Base-by-base conservation (phyloP, 1,140 invertebrate species). In the Sycophaga agraensis region DNA sequence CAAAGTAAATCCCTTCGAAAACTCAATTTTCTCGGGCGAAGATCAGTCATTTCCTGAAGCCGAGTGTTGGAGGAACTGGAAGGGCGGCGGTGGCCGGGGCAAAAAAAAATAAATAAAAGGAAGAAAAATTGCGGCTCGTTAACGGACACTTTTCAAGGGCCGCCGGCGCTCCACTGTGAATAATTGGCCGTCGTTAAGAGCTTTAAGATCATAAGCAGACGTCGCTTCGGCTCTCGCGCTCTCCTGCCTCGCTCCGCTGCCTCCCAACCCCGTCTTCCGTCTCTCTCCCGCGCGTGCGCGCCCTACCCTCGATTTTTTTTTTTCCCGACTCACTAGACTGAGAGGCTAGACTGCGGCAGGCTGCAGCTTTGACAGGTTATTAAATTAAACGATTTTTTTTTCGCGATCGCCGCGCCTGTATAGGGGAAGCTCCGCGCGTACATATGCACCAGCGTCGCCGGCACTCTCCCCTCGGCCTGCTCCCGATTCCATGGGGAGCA, bases 311-410 rank as follows among this genome's bases (percentile, higher is more conserved):
- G 39, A 1, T 49, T 53, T 42, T 59, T 4, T 45, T 16, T n/a
- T 59, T 37, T 60, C 48, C 28, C 55, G 28, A 62, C 40, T 37
- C 31, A 37, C 19, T 43, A 34, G 24, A 24, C 37, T n/a, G 50
- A 19, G 43, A 54, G 53, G 28, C 24, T 56, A 39, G 43, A n/a
- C n/a, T n/a, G n/a, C n/a, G n/a, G 28, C 28, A 31, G 28, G 28
- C 28, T 48, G 34, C 34, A 35, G 42, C 31, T 72, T 73, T 68
- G 71, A 76, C 70, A 72, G 73, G 70, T 76, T 76, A 76, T 76
- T 75, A 75, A 74, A 76, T 75, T 76, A 75, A 76, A 75, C 74
- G 73, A 75, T 74, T 73, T 70, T 69, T 70, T 67, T 72, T 70
- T 35, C 24, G 46, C 40, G 35, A 71, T 70, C 68, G 68, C 59